Conservation (phyloP, 1,140 invertebrate genomes). For the Macrostomum lignano region DNA sequence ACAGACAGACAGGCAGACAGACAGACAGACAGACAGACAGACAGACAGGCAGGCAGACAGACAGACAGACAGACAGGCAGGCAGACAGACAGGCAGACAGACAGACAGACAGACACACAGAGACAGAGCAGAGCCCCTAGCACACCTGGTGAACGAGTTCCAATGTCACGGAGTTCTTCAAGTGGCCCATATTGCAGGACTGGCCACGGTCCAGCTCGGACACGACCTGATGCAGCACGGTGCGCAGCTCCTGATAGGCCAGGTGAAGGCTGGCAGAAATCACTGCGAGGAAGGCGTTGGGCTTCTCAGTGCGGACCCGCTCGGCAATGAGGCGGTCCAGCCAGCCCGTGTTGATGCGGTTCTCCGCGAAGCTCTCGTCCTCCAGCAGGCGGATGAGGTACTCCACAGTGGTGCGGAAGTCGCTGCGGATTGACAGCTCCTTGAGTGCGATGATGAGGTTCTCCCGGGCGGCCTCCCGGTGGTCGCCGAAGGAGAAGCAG, state of each 20-base stretch:
- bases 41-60: no score
- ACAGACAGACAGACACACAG: no score
- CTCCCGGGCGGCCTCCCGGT: slow-evolving; percentile 74
- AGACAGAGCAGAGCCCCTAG: slow-evolving; percentile 93
- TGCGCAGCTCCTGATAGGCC: slow-evolving; percentile 55
- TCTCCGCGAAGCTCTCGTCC: slow-evolving; percentile 57
- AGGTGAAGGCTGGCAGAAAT: slow-evolving; percentile 79
- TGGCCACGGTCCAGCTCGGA: no score
- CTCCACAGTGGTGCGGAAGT: slow-evolving; percentile 91
- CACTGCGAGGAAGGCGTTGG: slow-evolving; percentile 64
- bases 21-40: no score
- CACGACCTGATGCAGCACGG: no score
- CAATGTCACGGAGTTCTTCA: no score
- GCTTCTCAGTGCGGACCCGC: slow-evolving; percentile 72
- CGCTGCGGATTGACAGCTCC: slow-evolving; percentile 79
- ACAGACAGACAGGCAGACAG: no score
- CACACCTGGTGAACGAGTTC: no score
- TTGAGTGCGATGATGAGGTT: slow-evolving; percentile 86
- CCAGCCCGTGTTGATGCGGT: slow-evolving; percentile 84
- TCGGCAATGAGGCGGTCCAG: slow-evolving; percentile 76
- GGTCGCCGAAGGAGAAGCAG: slow-evolving; percentile 98
- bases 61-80: no score
- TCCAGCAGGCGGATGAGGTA: slow-evolving; percentile 82
- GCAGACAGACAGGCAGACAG: no score
- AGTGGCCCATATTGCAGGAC: no score